Conservation (phyloP, 2,888 invertebrate genomes). For the Rhagophthalmus giganteus region DNA sequence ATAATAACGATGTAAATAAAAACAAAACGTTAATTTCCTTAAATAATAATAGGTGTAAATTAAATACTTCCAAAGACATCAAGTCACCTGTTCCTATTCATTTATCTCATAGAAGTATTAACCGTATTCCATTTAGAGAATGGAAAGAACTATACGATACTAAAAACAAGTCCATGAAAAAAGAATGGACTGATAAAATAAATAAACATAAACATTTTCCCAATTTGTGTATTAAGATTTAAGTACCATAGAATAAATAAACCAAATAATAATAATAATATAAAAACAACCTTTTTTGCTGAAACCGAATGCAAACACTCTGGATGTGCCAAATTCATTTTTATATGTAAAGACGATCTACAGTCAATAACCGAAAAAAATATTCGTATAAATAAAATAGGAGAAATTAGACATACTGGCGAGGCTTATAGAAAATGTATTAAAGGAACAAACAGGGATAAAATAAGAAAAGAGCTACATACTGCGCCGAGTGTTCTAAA, state of each 20-base stretch:
- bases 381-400: not conserved
- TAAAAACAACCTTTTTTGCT: constrained; percentile 1
- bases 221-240: constrained; percentile 4
- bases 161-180: not conserved
- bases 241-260: constrained; percentile 2
- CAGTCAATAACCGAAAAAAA: not conserved
- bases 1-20: no score
- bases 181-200: constrained; percentile 2
- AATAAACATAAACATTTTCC: not conserved
- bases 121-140: not conserved
- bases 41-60: no score
- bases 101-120: no score
- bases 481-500: constrained; percentile 2
- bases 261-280: not conserved
- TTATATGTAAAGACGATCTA: constrained; percentile 2
- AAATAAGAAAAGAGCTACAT: constrained; percentile 1
- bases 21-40: no score
- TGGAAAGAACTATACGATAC: constrained; percentile 1
- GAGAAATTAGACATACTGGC: not conserved
- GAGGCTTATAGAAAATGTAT: constrained; percentile 5
- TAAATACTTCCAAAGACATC: no score
- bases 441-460: not conserved
- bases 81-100: no score
- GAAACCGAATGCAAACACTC: constrained; percentile 5
- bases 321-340: not conserved